Base-by-base conservation (phyloP, 2,113 vertebrate species). In the Bagarius yarrelli region DNA sequence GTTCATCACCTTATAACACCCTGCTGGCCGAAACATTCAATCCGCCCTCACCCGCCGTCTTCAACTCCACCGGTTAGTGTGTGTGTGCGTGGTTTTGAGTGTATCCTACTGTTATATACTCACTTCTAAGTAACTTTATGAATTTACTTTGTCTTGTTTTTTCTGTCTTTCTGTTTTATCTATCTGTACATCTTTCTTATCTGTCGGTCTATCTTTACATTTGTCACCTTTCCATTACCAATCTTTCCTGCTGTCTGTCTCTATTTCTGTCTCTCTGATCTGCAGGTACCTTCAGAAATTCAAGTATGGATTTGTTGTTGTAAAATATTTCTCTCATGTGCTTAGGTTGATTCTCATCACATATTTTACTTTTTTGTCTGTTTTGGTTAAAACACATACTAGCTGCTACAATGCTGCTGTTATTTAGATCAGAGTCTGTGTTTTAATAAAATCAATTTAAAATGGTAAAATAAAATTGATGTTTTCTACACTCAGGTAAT, bases 1-100 rank as follows among this genome's bases (percentile, higher is more conserved):
- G 94, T 82, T 95, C 94, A 25, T 97, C 95, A 85, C 96, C 96
- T 34, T 97, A 97, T 84, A 96, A 97, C 90, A 97, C 95, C 0
- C 94, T 97, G 81, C 90, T 97, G 70, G 93, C 95, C 0, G 95
- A 97, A 86, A 95, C 95, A 83, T 97, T 95, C 87, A 96, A 91
- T 53, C 95, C 96, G 52, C 93, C 95, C 63, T 85, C 84, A 77
- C 82, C 86, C 3, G 84, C 77, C 2, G 83, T 87, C 52, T 87
- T 85, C 82, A 85, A 83, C 73, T 79, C 86, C 79, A 85, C 84
- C 13, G 84, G 84, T 85, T 61, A 83, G 78, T 87, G 67, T 53
- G 9, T 53, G 70, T 53, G 44, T 70, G 23, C 50, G 44, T 50
- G 36, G 23, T 3, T 74, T 69, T 57, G 75, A 36, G 25, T 78